Evolutionary conservation across 2,113 vertebrate species (phyloP).

Genomic region (Sceloporus undulatus): DNA sequence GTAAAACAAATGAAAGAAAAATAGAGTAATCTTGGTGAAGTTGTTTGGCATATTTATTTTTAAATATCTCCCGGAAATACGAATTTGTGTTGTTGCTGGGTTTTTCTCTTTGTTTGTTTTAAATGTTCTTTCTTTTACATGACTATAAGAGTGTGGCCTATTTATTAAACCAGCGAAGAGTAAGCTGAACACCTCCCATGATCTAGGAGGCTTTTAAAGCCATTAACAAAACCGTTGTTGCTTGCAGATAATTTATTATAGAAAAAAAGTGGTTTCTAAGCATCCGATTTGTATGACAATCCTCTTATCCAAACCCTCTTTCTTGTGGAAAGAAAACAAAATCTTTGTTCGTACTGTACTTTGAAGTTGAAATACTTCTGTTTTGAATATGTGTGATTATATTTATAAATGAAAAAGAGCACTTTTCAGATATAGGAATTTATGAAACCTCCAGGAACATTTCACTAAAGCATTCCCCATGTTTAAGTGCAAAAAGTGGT

Average conservation of each 20-base stretch:
- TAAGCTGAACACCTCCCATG: conserved; percentile 68
- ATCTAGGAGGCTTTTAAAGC: conserved; percentile 58
- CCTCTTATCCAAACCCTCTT: conserved; percentile 41
- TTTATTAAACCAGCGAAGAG: conserved; percentile 81
- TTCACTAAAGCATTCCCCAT: conserved; percentile 59
- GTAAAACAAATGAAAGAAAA: conserved; percentile 61
- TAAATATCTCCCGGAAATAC: conserved; percentile 57
- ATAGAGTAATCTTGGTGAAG: conserved; percentile 22
- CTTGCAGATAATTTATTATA: conserved; percentile 72
- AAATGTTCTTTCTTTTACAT: conserved; percentile 63
- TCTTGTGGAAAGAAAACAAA: conserved; percentile 58
- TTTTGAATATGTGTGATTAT: conserved; percentile 70
- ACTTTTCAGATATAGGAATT: conserved; percentile 52
- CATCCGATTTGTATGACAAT: conserved; percentile 60
- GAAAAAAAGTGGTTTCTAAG: not conserved
- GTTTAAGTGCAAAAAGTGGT: conserved; percentile 58
- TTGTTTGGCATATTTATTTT: conserved; percentile 61
- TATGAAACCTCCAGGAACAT: conserved; percentile 52
- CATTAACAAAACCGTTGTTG: conserved; percentile 65
- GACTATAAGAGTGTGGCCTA: conserved; percentile 72
- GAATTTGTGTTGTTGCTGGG: conserved; percentile 42
- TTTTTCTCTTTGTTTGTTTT: conserved; percentile 13
- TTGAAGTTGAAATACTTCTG: conserved; percentile 70
- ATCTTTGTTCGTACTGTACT: conserved; percentile 64
- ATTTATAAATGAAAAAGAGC: conserved; percentile 62